Evolutionary conservation across 1,140 invertebrate species (phyloP).

Genomic region (Pissodes strobi): DNA sequence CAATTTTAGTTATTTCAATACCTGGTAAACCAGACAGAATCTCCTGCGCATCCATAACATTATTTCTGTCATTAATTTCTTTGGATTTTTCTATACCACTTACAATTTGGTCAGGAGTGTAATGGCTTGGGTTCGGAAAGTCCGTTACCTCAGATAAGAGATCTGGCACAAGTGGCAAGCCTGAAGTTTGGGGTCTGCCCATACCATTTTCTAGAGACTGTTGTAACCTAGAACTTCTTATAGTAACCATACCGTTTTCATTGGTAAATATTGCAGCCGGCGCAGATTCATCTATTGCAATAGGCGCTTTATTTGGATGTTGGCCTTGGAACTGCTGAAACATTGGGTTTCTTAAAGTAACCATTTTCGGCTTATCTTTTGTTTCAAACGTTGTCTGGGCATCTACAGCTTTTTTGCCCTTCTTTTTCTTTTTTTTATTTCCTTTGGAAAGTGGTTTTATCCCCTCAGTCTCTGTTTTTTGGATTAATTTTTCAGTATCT

Average conservation of each 20-base stretch:
- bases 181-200: slow-evolving; percentile 1
- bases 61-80: slow-evolving; percentile 9
- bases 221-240: slow-evolving; percentile 66
- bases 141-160: slow-evolving; percentile 40
- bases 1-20: slow-evolving; percentile 55
- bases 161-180: slow-evolving; percentile 36
- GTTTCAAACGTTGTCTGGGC: slow-evolving; percentile 39
- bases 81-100: slow-evolving; percentile 2
- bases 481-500: slow-evolving; percentile 64
- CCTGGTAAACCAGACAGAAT: slow-evolving; percentile 53
- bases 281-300: slow-evolving; percentile 46
- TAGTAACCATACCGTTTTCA: slow-evolving; percentile 80
- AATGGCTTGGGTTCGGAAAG: slow-evolving; percentile 23
- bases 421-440: slow-evolving; percentile 65
- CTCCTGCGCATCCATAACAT: slow-evolving; percentile 49
- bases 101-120: not conserved
- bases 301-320: slow-evolving; percentile 12
- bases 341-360: slow-evolving; percentile 76
- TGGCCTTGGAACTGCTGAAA: slow-evolving; percentile 59
- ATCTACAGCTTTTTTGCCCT: slow-evolving; percentile 57
- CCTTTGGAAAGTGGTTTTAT: slow-evolving; percentile 34
- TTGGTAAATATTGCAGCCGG: slow-evolving; percentile 71
- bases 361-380: slow-evolving; percentile 61
- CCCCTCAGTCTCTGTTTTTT: slow-evolving; percentile 33
- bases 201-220: slow-evolving; percentile 45